Base-by-base conservation (phyloP, 2,888 invertebrate species). In the Deilephila elpenor region DNA sequence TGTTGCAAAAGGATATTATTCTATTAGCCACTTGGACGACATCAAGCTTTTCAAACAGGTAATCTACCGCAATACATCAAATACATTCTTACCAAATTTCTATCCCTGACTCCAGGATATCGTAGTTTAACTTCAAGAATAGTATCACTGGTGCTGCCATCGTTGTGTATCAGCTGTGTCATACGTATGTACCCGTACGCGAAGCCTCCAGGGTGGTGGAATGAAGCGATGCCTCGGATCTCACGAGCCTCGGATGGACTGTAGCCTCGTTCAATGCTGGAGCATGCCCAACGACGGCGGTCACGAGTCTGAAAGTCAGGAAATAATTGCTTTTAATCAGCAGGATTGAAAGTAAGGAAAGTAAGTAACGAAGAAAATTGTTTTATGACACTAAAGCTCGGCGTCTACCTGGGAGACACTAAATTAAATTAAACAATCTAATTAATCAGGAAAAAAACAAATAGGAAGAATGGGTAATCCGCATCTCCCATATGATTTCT, bases 141-240 rank as follows among this genome's bases (percentile, higher is more conserved):
- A 0, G 99, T 99, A 82, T 99, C 98, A 85, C 98, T 98, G 83
- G 96, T 95, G 81, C 97, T 97, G 71, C 97, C 97, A 89, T 98
- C 98, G 78, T 95, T 96, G 89, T 98, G 97, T n/a, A 98, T 95
- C 34, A 99, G 95, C 93, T 99, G 99, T 17, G 97, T 97, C 97
- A 99, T 96, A 88, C 97, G 95, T 72, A 99, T 95, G 76, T 97
- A 98, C 5, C 99, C 99, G 89, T 96, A 96, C 0, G 98, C 97
- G 89, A 96, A 98, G 0, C 98, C 98, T 20, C 95, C 95, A 0
- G 98, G 98, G 95, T 98, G 97, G 92, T 98, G 98, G 90, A 99
- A 99, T 0, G 98, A 98, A 1, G 98, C 98, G 75, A 98, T 97
- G 3, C 96, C 98, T 74, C 98, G 95, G 70, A 98, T 94, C 93